A percentile compares a stretch with the other conserved stretches of the same genome.
Evolutionary conservation across 2,797 vertebrate genomes (phyloP).

Genomic region (Crypturellus tataupa): DNA sequence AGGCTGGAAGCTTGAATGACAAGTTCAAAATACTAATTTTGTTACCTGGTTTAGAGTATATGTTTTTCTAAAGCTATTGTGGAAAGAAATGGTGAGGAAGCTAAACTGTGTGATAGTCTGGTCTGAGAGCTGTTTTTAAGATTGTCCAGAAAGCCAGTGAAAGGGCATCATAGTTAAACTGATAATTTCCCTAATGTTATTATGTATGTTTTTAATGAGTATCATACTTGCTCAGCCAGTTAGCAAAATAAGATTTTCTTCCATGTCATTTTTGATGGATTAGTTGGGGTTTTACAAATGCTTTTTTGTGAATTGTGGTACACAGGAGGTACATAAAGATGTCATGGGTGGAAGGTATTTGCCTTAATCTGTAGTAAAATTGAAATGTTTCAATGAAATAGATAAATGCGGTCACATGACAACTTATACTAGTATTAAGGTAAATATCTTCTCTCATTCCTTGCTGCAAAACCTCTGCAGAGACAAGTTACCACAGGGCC

Average conservation of each 20-base stretch:
- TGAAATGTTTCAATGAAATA: background rate
- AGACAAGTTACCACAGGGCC: background rate
- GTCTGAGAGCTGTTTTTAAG: background rate
- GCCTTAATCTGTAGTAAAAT: background rate
- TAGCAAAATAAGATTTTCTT: background rate
- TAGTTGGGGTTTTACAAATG: background rate
- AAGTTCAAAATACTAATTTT: background rate
- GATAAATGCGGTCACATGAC: background rate
- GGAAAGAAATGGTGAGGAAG: background rate
- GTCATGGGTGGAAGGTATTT: background rate
- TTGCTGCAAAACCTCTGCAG: background rate
- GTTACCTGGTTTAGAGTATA: background rate
- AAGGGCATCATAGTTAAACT: background rate
- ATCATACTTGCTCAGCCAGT: background rate
- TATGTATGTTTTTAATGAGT: background rate
- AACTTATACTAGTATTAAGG: background rate
- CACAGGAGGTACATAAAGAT: background rate
- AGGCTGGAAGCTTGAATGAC: background rate
- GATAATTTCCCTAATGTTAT: background rate
- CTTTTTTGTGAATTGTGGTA: background rate
- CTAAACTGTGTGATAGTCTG: background rate
- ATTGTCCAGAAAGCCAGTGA: background rate
- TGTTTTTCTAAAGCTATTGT: background rate
- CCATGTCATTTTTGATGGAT: background rate
- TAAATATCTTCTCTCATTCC: accelerated